Base-by-base conservation (phyloP, 1,140 invertebrate species). In the Dinothrombium tinctorium region DNA sequence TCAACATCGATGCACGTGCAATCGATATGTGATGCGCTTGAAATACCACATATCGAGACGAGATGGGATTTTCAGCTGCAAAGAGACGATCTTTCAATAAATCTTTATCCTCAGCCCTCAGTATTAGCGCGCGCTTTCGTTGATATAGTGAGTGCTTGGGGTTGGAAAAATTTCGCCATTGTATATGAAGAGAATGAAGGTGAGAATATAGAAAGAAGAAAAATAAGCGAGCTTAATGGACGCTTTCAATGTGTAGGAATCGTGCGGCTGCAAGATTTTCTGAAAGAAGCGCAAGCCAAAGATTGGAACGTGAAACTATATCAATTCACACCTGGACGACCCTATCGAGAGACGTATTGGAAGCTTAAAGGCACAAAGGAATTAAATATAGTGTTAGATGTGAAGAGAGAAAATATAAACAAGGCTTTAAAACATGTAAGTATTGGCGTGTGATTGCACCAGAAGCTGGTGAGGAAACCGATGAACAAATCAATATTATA, bases 21-120 rank as follows among this genome's bases (percentile, higher is more conserved):
- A 57, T 78, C 76, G 8, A 73, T 89, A 25, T 83, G 80, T 49
- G 81, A 89, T 56, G 67, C 68, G 19, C 69, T 83, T 51, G 80
- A 87, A 61, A 69, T 92, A 32, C 83, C 86, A 0, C 80, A 86
- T 51, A 65, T 90, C 38, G 68, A 77, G 49, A 69, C 69, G 1
- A 69, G 73, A 41, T 74, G 68, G 63, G 72, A 60, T 58, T 68
- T 25, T 51, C 56, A 55, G 52, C 67, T 54, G 50, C 60, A 50
- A 48, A 51, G 70, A 52, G 67, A 73, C 50, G 71, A 69, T 55
- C 64, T 59, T 40, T 64, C 69, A 3, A 61, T 89, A 20, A 89
- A 86, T 62, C 54, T 92, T 21, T 77, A 78, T 63, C 84, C 84
- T 1, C 52, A 60, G 45, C 56, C 61, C 24, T 46, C 54, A 17